Percentiles rank a stretch among this genome's conserved stretches.
Evolutionary conservation across 2,888 invertebrate genomes (phyloP).

Genomic region (Heteromurus nitidus): DNA sequence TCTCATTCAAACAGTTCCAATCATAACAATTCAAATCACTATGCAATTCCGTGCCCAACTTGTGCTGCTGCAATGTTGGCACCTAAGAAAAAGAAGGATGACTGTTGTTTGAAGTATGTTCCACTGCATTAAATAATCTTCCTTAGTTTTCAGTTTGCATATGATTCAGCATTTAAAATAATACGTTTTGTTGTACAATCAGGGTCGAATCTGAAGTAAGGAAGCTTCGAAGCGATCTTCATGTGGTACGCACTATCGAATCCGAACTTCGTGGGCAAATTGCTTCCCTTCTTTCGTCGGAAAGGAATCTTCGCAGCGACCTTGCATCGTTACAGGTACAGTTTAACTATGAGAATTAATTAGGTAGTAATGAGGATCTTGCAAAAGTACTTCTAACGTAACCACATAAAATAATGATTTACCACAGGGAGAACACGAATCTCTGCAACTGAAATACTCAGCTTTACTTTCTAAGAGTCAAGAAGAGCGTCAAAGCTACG

Average conservation of each 20-base stretch:
- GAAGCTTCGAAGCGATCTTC: conserved; percentile 73
- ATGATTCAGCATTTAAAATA: not conserved
- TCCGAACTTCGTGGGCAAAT: conserved; percentile 73
- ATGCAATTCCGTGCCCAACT: conserved; percentile 68
- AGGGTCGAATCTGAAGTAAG: conserved; percentile 72
- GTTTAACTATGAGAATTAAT: not conserved
- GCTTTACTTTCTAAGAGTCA: conserved; percentile 73
- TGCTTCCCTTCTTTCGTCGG: conserved; percentile 70
- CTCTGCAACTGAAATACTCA: conserved; percentile 73
- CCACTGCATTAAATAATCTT: not conserved
- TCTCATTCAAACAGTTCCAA: conserved; percentile 68
- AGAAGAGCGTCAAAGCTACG: conserved; percentile 73
- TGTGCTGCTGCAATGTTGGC: conserved; percentile 67
- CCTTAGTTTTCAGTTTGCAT: not conserved
- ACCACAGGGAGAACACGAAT: conserved; percentile 72
- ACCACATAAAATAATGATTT: not conserved
- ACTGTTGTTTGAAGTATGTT: conserved; percentile 71
- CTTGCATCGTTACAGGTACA: conserved; percentile 71
- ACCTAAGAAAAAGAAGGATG: conserved; percentile 72
- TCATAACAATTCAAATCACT: conserved; percentile 65
- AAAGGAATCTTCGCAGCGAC: conserved; percentile 73
- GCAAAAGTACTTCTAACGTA: too few species aligned
- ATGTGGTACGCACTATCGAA: conserved; percentile 71
- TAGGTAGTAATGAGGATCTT: not conserved
- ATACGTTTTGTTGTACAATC: not conserved